Evolutionary conservation across 2,113 vertebrate genomes (phyloP).

Genomic region (Odontophorus gujanensis): DNA sequence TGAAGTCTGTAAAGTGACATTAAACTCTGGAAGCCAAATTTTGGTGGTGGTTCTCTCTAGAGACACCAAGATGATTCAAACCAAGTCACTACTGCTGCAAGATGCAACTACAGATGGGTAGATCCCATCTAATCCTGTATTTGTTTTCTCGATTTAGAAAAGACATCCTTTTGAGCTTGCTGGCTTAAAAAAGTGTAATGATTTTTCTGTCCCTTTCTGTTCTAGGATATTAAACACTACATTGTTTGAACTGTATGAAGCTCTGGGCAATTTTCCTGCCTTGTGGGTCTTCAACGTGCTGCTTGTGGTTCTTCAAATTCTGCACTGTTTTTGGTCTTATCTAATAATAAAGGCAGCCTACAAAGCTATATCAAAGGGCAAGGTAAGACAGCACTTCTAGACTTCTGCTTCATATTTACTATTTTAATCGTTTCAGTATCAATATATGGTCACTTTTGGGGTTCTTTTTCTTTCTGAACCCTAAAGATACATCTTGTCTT

Average conservation of each 20-base stretch:
- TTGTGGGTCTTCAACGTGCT: conserved; percentile 94
- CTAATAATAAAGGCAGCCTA: conserved; percentile 92
- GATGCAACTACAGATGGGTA: background rate
- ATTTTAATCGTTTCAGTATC: conserved; percentile 12
- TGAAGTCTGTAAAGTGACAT: background rate
- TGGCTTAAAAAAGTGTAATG: background rate
- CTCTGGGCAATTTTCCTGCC: conserved; percentile 94
- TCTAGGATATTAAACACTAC: conserved; percentile 94
- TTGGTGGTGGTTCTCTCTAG: background rate
- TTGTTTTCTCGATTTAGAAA: background rate
- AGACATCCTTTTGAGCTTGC: background rate
- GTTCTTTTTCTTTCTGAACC: background rate
- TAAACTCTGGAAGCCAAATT: background rate
- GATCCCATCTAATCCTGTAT: background rate
- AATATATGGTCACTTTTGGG: background rate
- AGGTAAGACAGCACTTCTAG: conserved; percentile 81
- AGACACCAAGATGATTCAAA: background rate
- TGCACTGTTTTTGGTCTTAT: conserved; percentile 96
- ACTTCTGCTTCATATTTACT: background rate
- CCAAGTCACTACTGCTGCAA: background rate
- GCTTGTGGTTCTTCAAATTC: conserved; percentile 88
- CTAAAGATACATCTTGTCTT: background rate
- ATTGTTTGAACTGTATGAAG: conserved; percentile 95
- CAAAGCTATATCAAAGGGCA: conserved; percentile 94
- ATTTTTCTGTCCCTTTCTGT: conserved; percentile 25